These are phyloP conservation scores for Psettodes erumei DNA, from an alignment of 2,113 vertebrate species.

Conservation along the genomic window DNA sequence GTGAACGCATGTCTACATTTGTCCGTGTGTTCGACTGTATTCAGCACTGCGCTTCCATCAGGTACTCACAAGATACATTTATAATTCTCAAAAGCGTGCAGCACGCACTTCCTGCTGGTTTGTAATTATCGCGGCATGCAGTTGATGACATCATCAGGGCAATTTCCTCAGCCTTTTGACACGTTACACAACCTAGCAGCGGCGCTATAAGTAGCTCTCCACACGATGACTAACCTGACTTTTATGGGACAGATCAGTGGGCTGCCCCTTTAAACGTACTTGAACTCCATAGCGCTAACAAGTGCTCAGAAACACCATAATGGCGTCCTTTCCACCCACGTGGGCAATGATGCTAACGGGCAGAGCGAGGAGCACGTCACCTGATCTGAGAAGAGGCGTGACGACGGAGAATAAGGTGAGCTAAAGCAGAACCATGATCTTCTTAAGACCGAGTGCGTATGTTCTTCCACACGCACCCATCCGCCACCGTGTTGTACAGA, in stretches of 20 bases:
- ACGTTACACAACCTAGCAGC: too few relatives aligned
- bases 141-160: not conserved
- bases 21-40: slow-evolving; percentile 7
- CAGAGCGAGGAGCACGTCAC: not conserved
- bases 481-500: too few relatives aligned
- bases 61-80: too few relatives aligned
- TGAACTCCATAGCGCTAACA: not conserved
- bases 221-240: not conserved
- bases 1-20: not conserved
- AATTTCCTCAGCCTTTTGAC: not conserved
- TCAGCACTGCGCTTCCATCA: not conserved
- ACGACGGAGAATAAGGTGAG: not conserved
- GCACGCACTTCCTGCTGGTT: not conserved
- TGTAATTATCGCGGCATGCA: not conserved
- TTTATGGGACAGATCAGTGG: not conserved
- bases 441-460: too few relatives aligned
- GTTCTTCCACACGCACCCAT: too few relatives aligned
- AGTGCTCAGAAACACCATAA: not conserved
- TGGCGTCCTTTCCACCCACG: not conserved
- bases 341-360: not conserved
- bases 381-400: not conserved
- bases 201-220: not conserved
- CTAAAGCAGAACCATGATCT: not conserved
- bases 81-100: too few relatives aligned
- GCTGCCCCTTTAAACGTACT: not conserved